These are phyloP conservation scores for Struthidea cinerea DNA, from an alignment of 2,113 vertebrate genomes.

Conservation along the genomic window DNA sequence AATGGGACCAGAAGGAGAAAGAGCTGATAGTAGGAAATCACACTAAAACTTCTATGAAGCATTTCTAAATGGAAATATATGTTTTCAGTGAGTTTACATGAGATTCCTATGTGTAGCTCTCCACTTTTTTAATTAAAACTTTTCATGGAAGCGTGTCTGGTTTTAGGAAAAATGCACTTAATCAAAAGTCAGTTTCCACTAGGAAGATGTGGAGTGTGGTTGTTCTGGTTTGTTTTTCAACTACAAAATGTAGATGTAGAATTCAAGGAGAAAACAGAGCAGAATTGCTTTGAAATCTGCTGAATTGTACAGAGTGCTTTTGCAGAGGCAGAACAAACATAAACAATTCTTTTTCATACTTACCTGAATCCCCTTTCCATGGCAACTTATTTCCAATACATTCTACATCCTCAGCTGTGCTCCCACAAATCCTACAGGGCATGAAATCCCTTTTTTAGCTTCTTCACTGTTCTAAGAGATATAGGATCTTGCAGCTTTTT, in stretches of 20 bases:
- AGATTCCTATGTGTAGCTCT: not conserved
- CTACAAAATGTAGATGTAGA: not conserved
- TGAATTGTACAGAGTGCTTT: not conserved
- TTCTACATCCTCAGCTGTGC: not conserved
- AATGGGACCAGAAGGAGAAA: not conserved
- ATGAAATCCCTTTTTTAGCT: not conserved
- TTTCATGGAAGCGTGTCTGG: rapidly evolving
- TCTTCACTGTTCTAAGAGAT: not conserved
- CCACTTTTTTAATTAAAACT: not conserved
- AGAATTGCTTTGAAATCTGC: not conserved
- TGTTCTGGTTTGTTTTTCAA: not conserved
- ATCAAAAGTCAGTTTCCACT: not conserved
- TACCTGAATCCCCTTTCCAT: not conserved
- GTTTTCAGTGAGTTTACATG: not conserved
- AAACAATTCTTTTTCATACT: not conserved
- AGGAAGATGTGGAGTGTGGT: not conserved
- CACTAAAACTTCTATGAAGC: not conserved
- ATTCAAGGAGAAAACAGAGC: not conserved
- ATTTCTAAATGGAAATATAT: not conserved
- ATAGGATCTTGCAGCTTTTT: not conserved
- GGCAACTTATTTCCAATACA: not conserved
- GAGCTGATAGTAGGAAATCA: not conserved
- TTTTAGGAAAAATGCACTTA: not conserved
- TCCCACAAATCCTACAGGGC: not conserved
- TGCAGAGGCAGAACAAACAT: not conserved